phyloP scores from a whole-genome alignment of 2,888 invertebrate species.

The Stegana nigrithorax region DNA sequence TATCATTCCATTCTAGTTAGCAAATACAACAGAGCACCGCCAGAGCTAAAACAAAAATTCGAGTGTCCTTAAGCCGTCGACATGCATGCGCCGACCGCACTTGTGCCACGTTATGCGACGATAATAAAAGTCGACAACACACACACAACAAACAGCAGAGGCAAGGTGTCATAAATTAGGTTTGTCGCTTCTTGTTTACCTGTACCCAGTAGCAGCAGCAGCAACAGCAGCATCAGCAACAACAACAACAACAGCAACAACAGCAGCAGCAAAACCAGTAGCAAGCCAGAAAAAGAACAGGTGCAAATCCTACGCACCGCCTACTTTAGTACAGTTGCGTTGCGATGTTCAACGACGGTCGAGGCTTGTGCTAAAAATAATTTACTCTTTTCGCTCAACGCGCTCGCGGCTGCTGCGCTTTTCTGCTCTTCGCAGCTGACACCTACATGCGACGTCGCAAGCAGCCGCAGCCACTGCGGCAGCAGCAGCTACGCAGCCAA shows the following conservation, averaged over 20 bases:
- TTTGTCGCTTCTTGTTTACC: slow-evolving; percentile 43
- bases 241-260: background rate
- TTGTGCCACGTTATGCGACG: background rate
- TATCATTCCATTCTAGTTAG: slow-evolving; percentile 51
- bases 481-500: too few species aligned
- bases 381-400: slow-evolving; percentile 37
- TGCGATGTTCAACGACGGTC: background rate
- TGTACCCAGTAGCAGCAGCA: slow-evolving; percentile 10
- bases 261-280: background rate
- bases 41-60: slow-evolving; percentile 27
- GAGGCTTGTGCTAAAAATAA: slow-evolving; percentile 30
- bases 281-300: too few species aligned
- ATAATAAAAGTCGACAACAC: background rate
- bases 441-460: background rate
- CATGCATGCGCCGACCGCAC: background rate
- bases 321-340: slow-evolving; percentile 30
- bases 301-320: too few species aligned
- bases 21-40: slow-evolving; percentile 43
- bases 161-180: slow-evolving; percentile 41
- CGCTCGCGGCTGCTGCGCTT: slow-evolving; percentile 9
- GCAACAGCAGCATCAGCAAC: too few species aligned
- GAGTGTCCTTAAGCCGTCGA: slow-evolving; percentile 1
- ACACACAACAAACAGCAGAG: background rate
- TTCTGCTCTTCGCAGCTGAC: background rate
- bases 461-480: too few species aligned